phyloP scores from a whole-genome alignment of 2,888 invertebrate species.

The Drosophila neutralis region DNA sequence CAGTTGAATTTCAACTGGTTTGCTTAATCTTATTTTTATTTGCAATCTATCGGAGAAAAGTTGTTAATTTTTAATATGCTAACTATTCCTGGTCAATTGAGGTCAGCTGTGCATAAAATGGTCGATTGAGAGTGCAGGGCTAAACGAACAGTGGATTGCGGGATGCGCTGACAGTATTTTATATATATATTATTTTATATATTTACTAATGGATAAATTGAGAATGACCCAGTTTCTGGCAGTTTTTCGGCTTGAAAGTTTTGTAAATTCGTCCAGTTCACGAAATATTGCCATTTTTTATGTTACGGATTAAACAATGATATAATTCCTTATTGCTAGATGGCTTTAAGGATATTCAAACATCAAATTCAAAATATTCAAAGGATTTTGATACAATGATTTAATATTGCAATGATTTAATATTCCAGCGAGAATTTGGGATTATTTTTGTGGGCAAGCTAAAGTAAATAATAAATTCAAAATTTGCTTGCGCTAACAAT shows the following conservation, averaged over 20 bases:
- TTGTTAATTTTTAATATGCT: background rate
- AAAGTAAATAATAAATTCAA: background rate
- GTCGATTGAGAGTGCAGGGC: too few species aligned
- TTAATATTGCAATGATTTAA: conserved; percentile 1
- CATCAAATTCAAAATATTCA: background rate
- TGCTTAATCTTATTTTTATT: background rate
- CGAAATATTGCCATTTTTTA: too few species aligned
- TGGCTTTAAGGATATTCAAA: too few species aligned
- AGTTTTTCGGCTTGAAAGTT: background rate
- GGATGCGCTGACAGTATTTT: background rate
- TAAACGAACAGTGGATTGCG: background rate
- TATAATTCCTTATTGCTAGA: too few species aligned
- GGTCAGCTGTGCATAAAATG: background rate
- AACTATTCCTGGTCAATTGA: background rate
- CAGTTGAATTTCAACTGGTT: background rate
- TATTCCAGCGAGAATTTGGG: background rate
- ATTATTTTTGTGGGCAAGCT: background rate
- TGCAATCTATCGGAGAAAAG: background rate
- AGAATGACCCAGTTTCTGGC: background rate
- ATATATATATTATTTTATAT: background rate
- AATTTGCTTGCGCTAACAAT: background rate
- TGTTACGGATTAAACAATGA: too few species aligned
- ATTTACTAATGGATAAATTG: background rate
- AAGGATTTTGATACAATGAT: background rate
- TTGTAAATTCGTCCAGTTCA: too few species aligned